Evolutionary conservation across 2,888 invertebrate genomes (phyloP).

Genomic region (Tanypteryx hageni): DNA sequence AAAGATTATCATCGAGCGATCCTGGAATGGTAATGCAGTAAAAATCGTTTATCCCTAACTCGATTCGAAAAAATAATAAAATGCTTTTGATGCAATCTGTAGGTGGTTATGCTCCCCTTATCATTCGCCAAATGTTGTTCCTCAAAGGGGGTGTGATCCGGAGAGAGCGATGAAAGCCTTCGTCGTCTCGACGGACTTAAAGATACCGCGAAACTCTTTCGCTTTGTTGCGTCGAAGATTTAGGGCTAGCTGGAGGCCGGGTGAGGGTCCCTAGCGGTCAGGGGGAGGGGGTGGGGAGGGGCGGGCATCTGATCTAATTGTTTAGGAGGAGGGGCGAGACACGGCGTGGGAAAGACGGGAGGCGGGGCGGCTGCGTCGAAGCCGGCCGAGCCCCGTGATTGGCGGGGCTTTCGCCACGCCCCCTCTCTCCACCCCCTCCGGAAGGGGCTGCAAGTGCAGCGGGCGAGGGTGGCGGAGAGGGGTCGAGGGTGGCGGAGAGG

Average conservation of each 20-base stretch:
- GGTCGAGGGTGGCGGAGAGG: slow-evolving; percentile 66
- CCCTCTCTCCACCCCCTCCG: slow-evolving; percentile 57
- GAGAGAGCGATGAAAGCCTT: not conserved
- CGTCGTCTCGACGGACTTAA: not conserved
- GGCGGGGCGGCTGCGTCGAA: slow-evolving; percentile 72
- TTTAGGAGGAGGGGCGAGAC: slow-evolving; percentile 66
- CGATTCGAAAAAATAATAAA: too few relatives aligned
- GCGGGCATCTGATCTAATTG: slow-evolving; percentile 38
- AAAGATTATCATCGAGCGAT: too few relatives aligned
- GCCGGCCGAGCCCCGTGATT: slow-evolving; percentile 34
- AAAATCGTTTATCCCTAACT: too few relatives aligned
- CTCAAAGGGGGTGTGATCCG: not conserved
- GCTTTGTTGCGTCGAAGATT: not conserved
- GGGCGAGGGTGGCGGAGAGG: slow-evolving; percentile 64
- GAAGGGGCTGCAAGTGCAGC: slow-evolving; percentile 60
- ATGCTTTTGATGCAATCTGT: too few relatives aligned
- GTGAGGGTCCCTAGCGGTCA: not conserved
- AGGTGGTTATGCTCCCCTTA: too few relatives aligned
- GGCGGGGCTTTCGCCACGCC: slow-evolving; percentile 32
- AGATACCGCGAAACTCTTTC: not conserved
- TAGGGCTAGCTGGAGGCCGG: too few relatives aligned
- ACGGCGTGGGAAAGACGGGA: slow-evolving; percentile 70
- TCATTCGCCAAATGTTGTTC: too few relatives aligned
- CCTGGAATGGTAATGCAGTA: too few relatives aligned
- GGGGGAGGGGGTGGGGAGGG: slow-evolving; percentile 9